Evolutionary conservation across 2,113 vertebrate species (phyloP), one percentile per base, ranked within the genome.

Genomic region (Ceyx cyanopectus): DNA sequence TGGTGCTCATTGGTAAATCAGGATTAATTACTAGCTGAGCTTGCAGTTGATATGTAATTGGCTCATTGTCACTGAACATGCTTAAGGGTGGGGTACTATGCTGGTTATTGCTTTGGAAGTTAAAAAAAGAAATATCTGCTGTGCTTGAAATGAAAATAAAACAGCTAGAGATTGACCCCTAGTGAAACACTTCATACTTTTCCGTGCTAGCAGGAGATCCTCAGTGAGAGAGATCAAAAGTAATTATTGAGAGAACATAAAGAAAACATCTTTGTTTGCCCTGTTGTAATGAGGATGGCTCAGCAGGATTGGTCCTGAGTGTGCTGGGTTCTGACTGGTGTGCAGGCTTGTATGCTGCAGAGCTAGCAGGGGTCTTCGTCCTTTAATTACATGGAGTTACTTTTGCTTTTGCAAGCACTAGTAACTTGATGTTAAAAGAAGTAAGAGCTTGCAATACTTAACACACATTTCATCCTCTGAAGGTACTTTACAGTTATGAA

Each of bases 271-370:
- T 92, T 91, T 87, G 41, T 87, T 90, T 85, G 40, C 81, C 51
- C n/a, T 85, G 66, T 61, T 91, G 85, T 96, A 96, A 93, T 93
- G 90, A 91, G 72, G 82, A 76, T 41, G 73, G 53, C 90, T 89
- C 94, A 94, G 91, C 91, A 91, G 80, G 89, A 73, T 34, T 67
- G 90, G 72, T 72, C 77, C 79, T 75, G 77, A 62, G 34, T 27
- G 41, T 92, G 76, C 80, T 93, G 83, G 43, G 32, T 88, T 69
- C 73, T 91, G 76, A 69, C 77, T 85, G 80, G 30, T 24, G 56
- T 23, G 34, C 67, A 86, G 68, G 19, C 41, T 90, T 34, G 43
- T 30, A 14, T 19, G 26, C 88, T 80, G 70, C 80, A 57, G 57
- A 61, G 53, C 67, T 96, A 87, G 92, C 66, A 63, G 94, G 67